Percentiles rank a stretch among this genome's conserved stretches.
phyloP scores from a whole-genome alignment of 2,888 invertebrate species.

The Campoplex nolae region DNA sequence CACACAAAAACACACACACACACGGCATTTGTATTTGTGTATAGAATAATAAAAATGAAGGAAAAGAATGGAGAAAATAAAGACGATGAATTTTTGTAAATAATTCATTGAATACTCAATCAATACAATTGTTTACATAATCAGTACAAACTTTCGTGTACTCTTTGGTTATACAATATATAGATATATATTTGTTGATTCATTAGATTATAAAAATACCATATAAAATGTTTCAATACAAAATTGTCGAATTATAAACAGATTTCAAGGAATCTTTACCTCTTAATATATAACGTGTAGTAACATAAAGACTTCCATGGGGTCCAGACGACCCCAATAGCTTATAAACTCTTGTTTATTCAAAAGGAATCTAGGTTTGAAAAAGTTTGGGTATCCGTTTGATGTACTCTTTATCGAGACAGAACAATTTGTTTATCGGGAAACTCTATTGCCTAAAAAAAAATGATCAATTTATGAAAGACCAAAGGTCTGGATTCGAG shows the following conservation, averaged over 20 bases:
- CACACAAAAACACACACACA: slow-evolving; percentile 7
- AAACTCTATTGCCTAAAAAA: neutral
- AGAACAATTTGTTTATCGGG: neutral
- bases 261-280: neutral
- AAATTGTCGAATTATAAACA: slow-evolving; percentile 18
- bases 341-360: neutral
- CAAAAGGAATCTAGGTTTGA: neutral
- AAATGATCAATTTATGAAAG: neutral
- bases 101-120: slow-evolving; percentile 4
- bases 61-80: slow-evolving; percentile 10
- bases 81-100: slow-evolving; percentile 42
- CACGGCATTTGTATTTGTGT: slow-evolving; percentile 62
- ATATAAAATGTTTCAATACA: slow-evolving; percentile 52
- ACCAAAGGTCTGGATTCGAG: too few relatives aligned
- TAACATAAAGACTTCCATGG: neutral
- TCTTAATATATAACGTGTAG: neutral
- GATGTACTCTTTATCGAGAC: neutral
- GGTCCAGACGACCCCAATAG: neutral
- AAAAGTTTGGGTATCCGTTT: neutral
- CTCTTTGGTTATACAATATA: slow-evolving; percentile 14
- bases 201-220: slow-evolving; percentile 51
- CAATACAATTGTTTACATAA: slow-evolving; percentile 9
- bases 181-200: slow-evolving; percentile 24
- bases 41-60: slow-evolving; percentile 57
- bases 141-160: slow-evolving; percentile 8